A percentile compares a stretch with the other conserved stretches of the same genome.
These are phyloP conservation scores for Pantala flavescens DNA, from an alignment of 1,140 invertebrate genomes.

Conservation along the genomic window DNA sequence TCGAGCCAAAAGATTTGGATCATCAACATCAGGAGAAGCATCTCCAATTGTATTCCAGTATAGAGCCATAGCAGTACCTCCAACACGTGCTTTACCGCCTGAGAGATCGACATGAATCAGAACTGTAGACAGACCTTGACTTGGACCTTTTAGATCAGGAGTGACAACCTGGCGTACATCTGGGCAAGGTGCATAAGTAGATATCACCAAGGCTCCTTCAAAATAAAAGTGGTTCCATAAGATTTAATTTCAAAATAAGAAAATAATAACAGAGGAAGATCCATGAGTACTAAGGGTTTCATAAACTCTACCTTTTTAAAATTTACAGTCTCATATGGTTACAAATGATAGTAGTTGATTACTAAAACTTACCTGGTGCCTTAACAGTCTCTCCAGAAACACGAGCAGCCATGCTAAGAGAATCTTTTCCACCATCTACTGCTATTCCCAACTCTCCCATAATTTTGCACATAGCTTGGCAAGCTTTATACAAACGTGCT, in stretches of 20 bases:
- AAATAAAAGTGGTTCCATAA: not conserved
- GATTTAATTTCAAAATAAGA: too few relatives aligned
- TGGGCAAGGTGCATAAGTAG: constrained; percentile 87
- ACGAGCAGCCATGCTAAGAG: constrained; percentile 91
- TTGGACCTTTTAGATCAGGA: constrained; percentile 73
- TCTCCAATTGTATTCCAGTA: constrained; percentile 78
- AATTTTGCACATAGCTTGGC: constrained; percentile 72
- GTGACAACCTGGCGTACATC: constrained; percentile 60
- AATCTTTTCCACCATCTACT: constrained; percentile 96
- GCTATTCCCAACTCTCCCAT: constrained; percentile 84
- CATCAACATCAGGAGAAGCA: constrained; percentile 66
- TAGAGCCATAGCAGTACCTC: constrained; percentile 87
- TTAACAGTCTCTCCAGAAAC: constrained; percentile 65
- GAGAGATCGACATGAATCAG: constrained; percentile 62
- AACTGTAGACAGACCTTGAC: constrained; percentile 32
- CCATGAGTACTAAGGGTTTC: too few relatives aligned
- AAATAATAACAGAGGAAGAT: too few relatives aligned
- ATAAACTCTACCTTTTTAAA: too few relatives aligned
- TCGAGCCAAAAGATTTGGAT: constrained; percentile 50
- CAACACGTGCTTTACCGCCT: constrained; percentile 55
- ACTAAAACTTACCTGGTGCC: constrained; percentile 50
- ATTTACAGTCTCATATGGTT: not conserved
- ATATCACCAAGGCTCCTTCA: constrained; percentile 78
- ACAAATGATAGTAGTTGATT: not conserved
- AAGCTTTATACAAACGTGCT: constrained; percentile 73